phyloP scores from a whole-genome alignment of 2,113 vertebrate species.

The Paradoxurus hermaphroditus region DNA sequence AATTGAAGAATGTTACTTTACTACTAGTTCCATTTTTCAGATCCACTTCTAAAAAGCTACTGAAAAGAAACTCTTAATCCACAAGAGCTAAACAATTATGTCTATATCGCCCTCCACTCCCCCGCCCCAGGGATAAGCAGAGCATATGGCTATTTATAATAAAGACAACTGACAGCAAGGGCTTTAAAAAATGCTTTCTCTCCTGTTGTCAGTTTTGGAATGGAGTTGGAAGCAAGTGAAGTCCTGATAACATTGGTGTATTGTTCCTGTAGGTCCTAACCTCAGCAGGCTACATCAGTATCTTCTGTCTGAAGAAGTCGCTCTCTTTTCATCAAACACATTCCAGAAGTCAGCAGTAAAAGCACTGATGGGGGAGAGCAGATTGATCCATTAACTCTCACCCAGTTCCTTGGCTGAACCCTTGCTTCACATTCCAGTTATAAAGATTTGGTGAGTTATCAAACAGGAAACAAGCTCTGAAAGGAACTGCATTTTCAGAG shows the following conservation, averaged over 20 bases:
- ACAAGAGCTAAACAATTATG: background rate
- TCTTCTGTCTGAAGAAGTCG: conserved; percentile 86
- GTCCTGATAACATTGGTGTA: conserved; percentile 84
- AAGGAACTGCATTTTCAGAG: conserved; percentile 54
- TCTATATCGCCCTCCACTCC: background rate
- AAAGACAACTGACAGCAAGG: conserved; percentile 44
- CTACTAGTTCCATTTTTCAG: conserved; percentile 34
- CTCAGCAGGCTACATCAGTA: conserved; percentile 83
- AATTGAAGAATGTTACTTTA: background rate
- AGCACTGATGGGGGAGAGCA: conserved; percentile 91
- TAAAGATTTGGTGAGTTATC: conserved; percentile 87
- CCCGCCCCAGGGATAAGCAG: conserved; percentile 15
- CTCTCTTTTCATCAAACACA: conserved; percentile 96
- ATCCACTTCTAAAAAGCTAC: background rate
- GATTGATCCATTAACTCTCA: conserved; percentile 95
- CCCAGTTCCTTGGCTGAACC: conserved; percentile 94
- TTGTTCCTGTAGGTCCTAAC: conserved; percentile 84
- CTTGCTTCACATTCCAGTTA: conserved; percentile 88
- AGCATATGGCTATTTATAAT: conserved; percentile 73
- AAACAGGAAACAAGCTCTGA: conserved; percentile 79
- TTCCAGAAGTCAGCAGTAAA: conserved; percentile 94
- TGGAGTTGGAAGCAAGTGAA: conserved; percentile 70
- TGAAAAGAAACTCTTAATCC: conserved; percentile 22
- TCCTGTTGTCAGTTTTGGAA: conserved; percentile 80
- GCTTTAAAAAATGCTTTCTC: conserved; percentile 77